Base-by-base conservation (phyloP, 35 echinoderm and acorn worm species). In the Nesometra sesokonis region DNA sequence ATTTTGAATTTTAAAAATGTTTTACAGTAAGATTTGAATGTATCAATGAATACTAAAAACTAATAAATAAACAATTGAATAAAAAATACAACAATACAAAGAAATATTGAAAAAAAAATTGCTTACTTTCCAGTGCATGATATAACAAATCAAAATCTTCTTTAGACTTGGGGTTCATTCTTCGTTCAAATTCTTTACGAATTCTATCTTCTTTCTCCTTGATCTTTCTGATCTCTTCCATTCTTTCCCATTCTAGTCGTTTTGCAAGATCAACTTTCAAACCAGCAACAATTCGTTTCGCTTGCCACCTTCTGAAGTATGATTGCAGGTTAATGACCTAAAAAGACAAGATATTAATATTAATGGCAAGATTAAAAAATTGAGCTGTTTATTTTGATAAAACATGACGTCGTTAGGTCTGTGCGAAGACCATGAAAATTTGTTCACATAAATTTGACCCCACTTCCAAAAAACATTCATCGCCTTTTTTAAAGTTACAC, bases 61-160 rank as follows among this genome's bases (percentile, higher is more conserved):
- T n/a, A n/a, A n/a, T n/a, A n/a, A n/a, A n/a, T n/a, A n/a, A n/a
- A n/a, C n/a, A n/a, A n/a, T n/a, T n/a, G n/a, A n/a, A n/a, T n/a
- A n/a, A n/a, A n/a, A n/a, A n/a, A n/a, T 79, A 79, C 32, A 5
- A 79, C 77, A 5, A 31, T 79, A 23, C 77, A 4, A 79, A 5
- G 23, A 31, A 76, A 76, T 76, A n/a, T n/a, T n/a, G n/a, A n/a
- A n/a, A n/a, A n/a, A 31, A 33, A 5, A 30, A 5, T 5, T 47
- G 88, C 96, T 99, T 85, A 99, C 96, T 99, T 84, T 99, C 96
- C 78, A 97, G 82, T 31, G 96, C 96, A 84, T 99, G 96, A 77
- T 99, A 99, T 0, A 99, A 87, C 0, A 99, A 83, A 83, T 99
- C 96, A 88, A 99, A 99, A 43, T 99, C 96, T 29, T 99, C 96